Conservation (phyloP, 2,797 vertebrate species). For the Botia almorhae region DNA sequence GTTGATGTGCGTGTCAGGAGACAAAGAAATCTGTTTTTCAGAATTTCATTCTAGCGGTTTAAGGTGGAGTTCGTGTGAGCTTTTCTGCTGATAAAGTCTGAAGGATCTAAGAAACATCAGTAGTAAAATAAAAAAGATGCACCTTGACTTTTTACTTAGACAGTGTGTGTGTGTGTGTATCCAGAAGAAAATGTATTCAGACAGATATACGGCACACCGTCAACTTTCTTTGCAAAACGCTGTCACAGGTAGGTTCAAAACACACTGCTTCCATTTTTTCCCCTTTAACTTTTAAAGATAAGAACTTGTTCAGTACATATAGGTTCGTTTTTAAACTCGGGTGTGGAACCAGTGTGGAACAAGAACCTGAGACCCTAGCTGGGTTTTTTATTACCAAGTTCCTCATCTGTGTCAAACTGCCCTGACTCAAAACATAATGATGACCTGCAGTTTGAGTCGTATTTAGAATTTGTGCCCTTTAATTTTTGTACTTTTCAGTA, state of each 20-base stretch:
- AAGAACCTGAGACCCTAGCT: slow-evolving; percentile 16
- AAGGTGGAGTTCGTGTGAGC: slow-evolving; percentile 67
- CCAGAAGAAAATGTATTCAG: slow-evolving; percentile 72
- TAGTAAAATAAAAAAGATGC: slow-evolving; percentile 78
- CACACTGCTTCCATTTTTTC: slow-evolving; percentile 68
- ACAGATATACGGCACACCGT: slow-evolving; percentile 72
- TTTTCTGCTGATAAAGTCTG: slow-evolving; percentile 75
- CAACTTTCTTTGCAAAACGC: slow-evolving; percentile 67
- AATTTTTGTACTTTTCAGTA: slow-evolving; percentile 16
- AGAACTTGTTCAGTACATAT: slow-evolving; percentile 59
- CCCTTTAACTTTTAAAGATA: slow-evolving; percentile 74
- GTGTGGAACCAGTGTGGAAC: slow-evolving; percentile 21
- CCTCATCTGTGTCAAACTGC: background rate
- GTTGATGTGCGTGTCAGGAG: slow-evolving; percentile 11
- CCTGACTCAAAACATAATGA: background rate
- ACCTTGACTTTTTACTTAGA: slow-evolving; percentile 75
- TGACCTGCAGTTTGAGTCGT: slow-evolving; percentile 1
- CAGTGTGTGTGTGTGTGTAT: slow-evolving; percentile 74
- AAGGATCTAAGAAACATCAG: slow-evolving; percentile 80
- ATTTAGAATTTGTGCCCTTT: background rate
- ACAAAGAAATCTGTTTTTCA: background rate
- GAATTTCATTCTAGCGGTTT: background rate
- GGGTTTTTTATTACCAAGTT: slow-evolving; percentile 19
- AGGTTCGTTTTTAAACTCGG: slow-evolving; percentile 14
- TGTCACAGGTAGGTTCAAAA: slow-evolving; percentile 80